Conservation (phyloP, 1,140 invertebrate genomes). For the Penaeus indicus region DNA sequence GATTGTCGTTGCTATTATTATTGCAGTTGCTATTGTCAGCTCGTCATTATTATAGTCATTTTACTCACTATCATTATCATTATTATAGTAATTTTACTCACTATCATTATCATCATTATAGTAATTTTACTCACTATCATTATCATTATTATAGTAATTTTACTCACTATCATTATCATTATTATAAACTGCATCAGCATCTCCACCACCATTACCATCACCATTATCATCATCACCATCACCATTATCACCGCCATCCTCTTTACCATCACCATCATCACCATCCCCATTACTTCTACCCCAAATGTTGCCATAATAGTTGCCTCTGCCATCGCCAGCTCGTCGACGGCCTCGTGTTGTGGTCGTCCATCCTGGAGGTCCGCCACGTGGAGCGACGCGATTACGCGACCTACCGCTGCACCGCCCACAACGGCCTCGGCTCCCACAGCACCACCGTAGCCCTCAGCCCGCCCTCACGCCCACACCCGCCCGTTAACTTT, state of each 20-base stretch:
- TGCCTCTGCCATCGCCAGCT: conserved; percentile 8
- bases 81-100: too few species aligned
- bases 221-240: too few species aligned
- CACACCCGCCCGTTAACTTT: conserved; percentile 31
- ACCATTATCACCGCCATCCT: neutral
- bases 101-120: too few species aligned
- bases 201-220: too few species aligned
- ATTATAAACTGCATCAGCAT: too few species aligned
- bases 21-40: too few species aligned
- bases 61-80: too few species aligned
- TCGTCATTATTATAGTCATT: too few species aligned
- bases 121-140: too few species aligned
- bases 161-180: too few species aligned
- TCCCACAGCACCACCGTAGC: neutral
- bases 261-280: neutral
- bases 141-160: too few species aligned
- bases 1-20: too few species aligned
- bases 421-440: conserved; percentile 27
- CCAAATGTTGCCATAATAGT: neutral
- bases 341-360: conserved; percentile 23
- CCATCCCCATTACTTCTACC: neutral
- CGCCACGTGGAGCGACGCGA: neutral
- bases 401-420: conserved; percentile 23
- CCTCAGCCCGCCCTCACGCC: conserved; percentile 33
- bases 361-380: conserved; percentile 43